phyloP scores from a whole-genome alignment of 2,888 invertebrate species.

The Gerris lacustris region DNA sequence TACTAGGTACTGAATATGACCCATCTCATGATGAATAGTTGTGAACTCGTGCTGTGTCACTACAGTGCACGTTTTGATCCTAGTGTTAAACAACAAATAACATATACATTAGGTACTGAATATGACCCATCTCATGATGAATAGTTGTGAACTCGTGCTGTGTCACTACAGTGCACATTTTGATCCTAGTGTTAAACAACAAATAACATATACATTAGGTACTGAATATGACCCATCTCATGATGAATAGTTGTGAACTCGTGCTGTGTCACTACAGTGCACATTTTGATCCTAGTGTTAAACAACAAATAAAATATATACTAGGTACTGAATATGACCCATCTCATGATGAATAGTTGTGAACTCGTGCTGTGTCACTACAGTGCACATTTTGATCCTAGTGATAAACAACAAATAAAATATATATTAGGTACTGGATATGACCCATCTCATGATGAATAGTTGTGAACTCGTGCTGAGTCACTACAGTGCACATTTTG shows the following conservation, averaged over 20 bases:
- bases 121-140: conserved; percentile 71
- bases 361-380: conserved; percentile 47
- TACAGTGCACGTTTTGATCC: conserved; percentile 62
- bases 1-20: conserved; percentile 65
- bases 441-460: conserved; percentile 71
- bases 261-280: conserved; percentile 52
- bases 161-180: conserved; percentile 56
- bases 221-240: conserved; percentile 69
- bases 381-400: conserved; percentile 65
- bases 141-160: conserved; percentile 42
- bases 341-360: conserved; percentile 55
- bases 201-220: too few species aligned
- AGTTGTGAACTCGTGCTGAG: conserved; percentile 42
- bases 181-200: conserved; percentile 43
- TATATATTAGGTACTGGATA: conserved; percentile 59
- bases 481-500: conserved; percentile 58
- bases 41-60: conserved; percentile 46
- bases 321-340: conserved; percentile 70
- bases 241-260: conserved; percentile 46
- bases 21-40: conserved; percentile 61
- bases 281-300: conserved; percentile 69
- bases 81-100: conserved; percentile 29
- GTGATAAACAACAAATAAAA: too few species aligned
- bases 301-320: too few species aligned
- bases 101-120: conserved; percentile 34